A percentile compares a stretch with the other conserved stretches of the same genome.
phyloP scores from a whole-genome alignment of 2,113 vertebrate species.

The Nematolebias whitei region DNA sequence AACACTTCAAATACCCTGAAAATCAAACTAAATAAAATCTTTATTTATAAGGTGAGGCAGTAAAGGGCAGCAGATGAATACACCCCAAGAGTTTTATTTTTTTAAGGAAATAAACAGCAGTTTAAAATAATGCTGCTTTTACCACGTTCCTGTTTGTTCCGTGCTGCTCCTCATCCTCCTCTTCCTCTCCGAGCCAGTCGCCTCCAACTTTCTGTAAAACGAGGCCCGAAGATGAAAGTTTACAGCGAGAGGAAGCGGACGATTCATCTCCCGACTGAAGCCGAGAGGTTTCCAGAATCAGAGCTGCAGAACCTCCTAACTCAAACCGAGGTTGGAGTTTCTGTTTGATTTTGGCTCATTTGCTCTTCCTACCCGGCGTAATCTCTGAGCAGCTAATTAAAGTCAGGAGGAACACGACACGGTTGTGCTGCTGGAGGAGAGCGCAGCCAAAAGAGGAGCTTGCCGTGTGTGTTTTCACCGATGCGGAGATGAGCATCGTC shows the following conservation, averaged over 20 bases:
- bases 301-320: not conserved
- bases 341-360: not conserved
- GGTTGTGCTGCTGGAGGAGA: not conserved
- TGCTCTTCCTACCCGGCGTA: not conserved
- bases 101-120: too few relatives aligned
- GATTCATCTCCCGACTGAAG: slow-evolving; percentile 17
- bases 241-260: not conserved
- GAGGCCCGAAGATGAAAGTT: slow-evolving; percentile 22
- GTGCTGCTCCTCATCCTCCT: not conserved
- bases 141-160: not conserved
- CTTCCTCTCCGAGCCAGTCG: not conserved
- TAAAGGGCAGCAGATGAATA: too few relatives aligned
- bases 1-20: not conserved
- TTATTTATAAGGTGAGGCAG: too few relatives aligned
- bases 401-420: not conserved
- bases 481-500: not conserved
- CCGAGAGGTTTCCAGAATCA: not conserved
- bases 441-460: not conserved
- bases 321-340: not conserved
- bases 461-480: not conserved
- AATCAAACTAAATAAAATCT: not conserved
- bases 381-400: slow-evolving; percentile 12
- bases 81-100: too few relatives aligned
- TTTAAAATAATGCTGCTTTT: too few relatives aligned
- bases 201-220: not conserved